Evolutionary conservation across 2,113 vertebrate species (phyloP).

Genomic region (Aspiorhynchus laticeps): DNA sequence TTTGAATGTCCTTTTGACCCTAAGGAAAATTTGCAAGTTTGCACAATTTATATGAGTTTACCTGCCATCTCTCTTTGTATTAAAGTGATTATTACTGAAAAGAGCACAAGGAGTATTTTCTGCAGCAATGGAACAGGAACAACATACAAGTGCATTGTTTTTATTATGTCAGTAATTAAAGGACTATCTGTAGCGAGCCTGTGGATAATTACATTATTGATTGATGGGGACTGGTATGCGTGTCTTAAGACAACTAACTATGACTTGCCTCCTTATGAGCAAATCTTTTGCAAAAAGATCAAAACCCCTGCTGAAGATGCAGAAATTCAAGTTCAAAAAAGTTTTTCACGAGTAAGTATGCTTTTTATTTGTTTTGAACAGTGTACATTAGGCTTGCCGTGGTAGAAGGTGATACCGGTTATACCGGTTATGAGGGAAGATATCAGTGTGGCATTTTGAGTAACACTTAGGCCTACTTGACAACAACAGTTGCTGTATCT

Average conservation of each 20-base stretch:
- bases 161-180: background rate
- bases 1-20: background rate
- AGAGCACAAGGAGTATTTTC: background rate
- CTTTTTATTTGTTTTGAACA: background rate
- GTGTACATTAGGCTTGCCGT: too few species aligned
- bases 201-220: background rate
- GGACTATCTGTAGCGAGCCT: background rate
- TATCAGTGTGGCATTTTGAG: too few species aligned
- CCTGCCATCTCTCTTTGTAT: background rate
- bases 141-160: background rate
- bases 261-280: background rate
- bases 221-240: background rate
- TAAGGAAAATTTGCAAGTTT: background rate
- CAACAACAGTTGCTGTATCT: too few species aligned
- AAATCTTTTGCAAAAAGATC: background rate
- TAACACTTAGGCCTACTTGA: too few species aligned
- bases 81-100: background rate
- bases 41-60: background rate
- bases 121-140: background rate
- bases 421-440: too few species aligned
- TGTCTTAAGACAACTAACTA: background rate
- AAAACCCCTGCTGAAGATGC: background rate
- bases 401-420: too few species aligned
- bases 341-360: background rate
- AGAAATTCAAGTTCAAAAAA: background rate